Evolutionary conservation across 2,113 vertebrate species (phyloP).

Genomic region (Callipepla squamata): DNA sequence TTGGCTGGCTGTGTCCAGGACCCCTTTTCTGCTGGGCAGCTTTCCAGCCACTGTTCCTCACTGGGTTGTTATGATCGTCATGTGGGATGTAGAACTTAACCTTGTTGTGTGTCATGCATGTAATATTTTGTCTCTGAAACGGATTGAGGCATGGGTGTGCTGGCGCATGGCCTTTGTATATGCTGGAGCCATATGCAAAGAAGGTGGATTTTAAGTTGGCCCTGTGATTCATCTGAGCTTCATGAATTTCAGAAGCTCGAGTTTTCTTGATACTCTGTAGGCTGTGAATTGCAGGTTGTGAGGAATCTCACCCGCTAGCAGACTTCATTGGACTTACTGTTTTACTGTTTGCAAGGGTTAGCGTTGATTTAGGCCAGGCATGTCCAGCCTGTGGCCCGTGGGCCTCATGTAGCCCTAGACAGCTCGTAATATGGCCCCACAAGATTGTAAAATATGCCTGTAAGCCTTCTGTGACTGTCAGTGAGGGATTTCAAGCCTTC

Average conservation of each 20-base stretch:
- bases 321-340: not conserved
- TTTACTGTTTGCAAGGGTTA: not conserved
- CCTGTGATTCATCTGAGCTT: not conserved
- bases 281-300: rapidly evolving
- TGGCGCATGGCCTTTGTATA: not conserved
- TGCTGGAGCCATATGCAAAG: not conserved
- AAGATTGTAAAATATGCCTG: not conserved
- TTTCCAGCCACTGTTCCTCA: not conserved
- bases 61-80: not conserved
- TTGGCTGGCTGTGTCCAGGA: no score
- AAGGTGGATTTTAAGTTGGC: not conserved
- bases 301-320: not conserved
- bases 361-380: not conserved
- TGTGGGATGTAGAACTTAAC: not conserved
- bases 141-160: not conserved
- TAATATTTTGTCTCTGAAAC: not conserved
- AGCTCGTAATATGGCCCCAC: no score
- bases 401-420: no score
- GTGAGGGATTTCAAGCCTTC: not conserved
- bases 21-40: not conserved
- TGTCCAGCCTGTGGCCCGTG: no score
- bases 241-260: not conserved
- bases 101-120: not conserved
- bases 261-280: not conserved
- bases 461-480: not conserved